A percentile compares a stretch with the other conserved stretches of the same genome.
Conservation (phyloP, 2,113 vertebrate genomes). For the Ammodytes dubius region DNA sequence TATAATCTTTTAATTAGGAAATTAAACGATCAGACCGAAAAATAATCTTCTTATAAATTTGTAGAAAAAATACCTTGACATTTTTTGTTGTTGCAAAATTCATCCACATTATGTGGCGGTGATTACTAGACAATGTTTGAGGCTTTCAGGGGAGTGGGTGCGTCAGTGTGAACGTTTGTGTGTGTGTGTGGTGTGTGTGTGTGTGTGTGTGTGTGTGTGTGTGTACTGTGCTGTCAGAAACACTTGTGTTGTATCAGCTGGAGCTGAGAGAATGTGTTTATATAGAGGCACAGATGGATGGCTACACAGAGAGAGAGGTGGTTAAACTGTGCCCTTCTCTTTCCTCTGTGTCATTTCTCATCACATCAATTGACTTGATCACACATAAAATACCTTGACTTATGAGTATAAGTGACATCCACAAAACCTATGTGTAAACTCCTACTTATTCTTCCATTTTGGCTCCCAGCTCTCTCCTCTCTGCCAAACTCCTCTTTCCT, state of each 20-base stretch:
- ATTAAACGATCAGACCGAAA: neutral
- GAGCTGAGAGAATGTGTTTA: slow-evolving; percentile 38
- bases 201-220: neutral
- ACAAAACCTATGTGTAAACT: neutral
- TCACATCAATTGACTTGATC: neutral
- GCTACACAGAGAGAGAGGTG: neutral
- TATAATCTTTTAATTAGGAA: neutral
- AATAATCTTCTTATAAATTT: neutral
- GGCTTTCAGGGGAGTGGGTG: slow-evolving; percentile 14
- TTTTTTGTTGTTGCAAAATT: neutral
- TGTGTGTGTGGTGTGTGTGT: slow-evolving; percentile 9
- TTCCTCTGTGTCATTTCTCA: neutral
- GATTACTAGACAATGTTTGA: slow-evolving; percentile 8
- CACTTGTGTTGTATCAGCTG: slow-evolving; percentile 56
- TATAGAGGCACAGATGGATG: neutral
- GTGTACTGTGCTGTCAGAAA: slow-evolving; percentile 44
- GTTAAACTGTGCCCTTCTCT: neutral
- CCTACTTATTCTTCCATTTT: neutral
- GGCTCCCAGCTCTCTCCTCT: neutral
- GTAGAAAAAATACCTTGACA: too few species aligned
- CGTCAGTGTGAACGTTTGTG: neutral
- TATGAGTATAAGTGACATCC: neutral
- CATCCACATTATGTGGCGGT: neutral
- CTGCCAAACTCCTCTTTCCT: neutral
- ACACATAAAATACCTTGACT: neutral